These are phyloP conservation scores for Formica selysi DNA, from an alignment of 1,140 invertebrate species.

Conservation along the genomic window DNA sequence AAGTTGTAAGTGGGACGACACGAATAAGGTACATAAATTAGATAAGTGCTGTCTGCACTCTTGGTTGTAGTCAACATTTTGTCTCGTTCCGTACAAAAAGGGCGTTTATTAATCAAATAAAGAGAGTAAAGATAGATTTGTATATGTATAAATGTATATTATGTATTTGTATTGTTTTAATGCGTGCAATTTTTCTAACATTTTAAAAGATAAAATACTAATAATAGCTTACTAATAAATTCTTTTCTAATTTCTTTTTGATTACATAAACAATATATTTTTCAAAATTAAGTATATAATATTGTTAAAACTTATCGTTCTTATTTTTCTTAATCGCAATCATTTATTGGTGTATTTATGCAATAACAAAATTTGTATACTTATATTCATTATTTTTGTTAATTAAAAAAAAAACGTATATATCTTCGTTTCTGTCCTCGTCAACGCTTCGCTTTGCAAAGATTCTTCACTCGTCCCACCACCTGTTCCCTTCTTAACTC, in stretches of 20 bases:
- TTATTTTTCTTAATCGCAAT: not conserved
- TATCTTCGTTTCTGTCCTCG: not conserved
- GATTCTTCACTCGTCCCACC: slow-evolving; percentile 31
- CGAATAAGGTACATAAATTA: slow-evolving; percentile 48
- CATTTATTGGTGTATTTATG: not conserved
- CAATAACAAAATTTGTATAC: not conserved
- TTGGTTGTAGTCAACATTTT: slow-evolving; percentile 57
- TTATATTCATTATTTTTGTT: not conserved
- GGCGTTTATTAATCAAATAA: slow-evolving; percentile 4
- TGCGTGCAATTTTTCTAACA: not conserved
- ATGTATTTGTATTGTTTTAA: not conserved
- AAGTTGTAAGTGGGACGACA: slow-evolving; percentile 73
- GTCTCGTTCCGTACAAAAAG: not conserved
- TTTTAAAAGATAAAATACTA: not conserved
- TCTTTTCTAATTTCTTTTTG: too few species aligned
- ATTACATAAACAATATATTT: not conserved
- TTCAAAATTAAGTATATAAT: not conserved
- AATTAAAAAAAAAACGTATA: not conserved
- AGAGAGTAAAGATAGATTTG: not conserved
- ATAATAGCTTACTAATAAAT: not conserved
- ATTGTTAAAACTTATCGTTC: not conserved
- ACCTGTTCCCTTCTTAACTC: slow-evolving; percentile 42
- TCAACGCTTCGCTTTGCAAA: slow-evolving; percentile 10
- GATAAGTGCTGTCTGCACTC: slow-evolving; percentile 76
- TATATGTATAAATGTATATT: not conserved